Base-by-base conservation (phyloP, 2,113 vertebrate genomes). In the Bubo blakistoni region DNA sequence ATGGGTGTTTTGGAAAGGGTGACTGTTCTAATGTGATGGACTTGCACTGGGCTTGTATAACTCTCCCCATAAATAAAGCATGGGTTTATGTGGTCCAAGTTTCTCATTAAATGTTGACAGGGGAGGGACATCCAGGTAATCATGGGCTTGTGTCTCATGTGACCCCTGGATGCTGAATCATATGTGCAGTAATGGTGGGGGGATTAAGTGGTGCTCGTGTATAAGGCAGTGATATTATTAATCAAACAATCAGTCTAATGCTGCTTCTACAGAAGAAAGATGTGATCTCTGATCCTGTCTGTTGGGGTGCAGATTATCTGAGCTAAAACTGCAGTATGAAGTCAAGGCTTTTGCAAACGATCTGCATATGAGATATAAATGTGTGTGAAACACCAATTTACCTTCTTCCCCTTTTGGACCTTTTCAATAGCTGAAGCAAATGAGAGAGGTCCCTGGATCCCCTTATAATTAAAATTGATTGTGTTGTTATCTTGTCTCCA, bases 91-190 rank as follows among this genome's bases (percentile, higher is more conserved):
- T 22, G 32, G 46, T 3, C 32, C 26, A 80, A 76, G 16, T 36
- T 86, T 51, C n/a, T 25, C 7, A 2, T 20, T 16, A 38, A 59
- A 9, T 67, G 7, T 25, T 71, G 47, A 8, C 27, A 42, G 26
- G 32, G 29, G 13, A 77, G 29, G 10, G 3, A 19, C 21, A 44
- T 63, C 55, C 69, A 11, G 36, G 10, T 10, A 44, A 18, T 34
- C 16, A 3, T 0, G 15, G 42, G 8, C 11, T 78, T 8, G 2
- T 49, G 42, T 12, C 22, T 55, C n/a, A 1, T 16, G 54, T 46
- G 38, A n/a, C 10, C n/a, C 29, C 11, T 34, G 54, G 70, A 11
- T 76, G 78, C 29, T 74, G 38, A 10, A 57, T 8, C 9, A 1
- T 6, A 7, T 9, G 34, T 42, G 61, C 26, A 34, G 52, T 83